These are phyloP conservation scores for Perca fluviatilis DNA, from an alignment of 2,113 vertebrate genomes.

Conservation along the genomic window DNA sequence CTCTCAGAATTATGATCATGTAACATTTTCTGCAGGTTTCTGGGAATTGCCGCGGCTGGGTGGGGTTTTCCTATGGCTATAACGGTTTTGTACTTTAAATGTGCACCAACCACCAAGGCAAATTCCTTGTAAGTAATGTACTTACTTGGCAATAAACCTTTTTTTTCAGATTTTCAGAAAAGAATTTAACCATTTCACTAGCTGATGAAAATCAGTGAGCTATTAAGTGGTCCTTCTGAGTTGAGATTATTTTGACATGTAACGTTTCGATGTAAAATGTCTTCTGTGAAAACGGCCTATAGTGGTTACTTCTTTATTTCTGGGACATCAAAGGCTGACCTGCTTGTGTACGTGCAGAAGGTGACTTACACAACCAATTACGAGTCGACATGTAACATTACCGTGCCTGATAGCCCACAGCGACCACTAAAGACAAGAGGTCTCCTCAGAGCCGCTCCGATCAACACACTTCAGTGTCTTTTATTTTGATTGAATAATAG, in stretches of 20 bases:
- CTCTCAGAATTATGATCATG: neutral
- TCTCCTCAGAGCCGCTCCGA: conserved; percentile 13
- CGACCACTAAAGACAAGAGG: neutral
- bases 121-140: too few species aligned
- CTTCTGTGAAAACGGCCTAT: neutral
- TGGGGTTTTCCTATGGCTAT: conserved; percentile 6
- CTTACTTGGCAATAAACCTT: too few species aligned
- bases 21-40: neutral
- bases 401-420: neutral
- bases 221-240: neutral
- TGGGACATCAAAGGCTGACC: neutral
- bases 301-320: neutral
- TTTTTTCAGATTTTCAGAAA: too few species aligned
- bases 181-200: too few species aligned
- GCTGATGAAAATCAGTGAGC: too few species aligned
- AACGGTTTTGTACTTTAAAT: conserved; percentile 33
- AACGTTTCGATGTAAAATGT: neutral
- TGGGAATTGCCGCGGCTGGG: too few species aligned
- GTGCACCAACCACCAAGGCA: neutral
- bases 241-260: neutral
- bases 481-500: neutral
- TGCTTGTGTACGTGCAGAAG: neutral
- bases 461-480: neutral
- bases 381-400: neutral
- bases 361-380: conserved; percentile 22